Conservation (phyloP, 2,797 vertebrate species). For the Ibycter americanus region DNA sequence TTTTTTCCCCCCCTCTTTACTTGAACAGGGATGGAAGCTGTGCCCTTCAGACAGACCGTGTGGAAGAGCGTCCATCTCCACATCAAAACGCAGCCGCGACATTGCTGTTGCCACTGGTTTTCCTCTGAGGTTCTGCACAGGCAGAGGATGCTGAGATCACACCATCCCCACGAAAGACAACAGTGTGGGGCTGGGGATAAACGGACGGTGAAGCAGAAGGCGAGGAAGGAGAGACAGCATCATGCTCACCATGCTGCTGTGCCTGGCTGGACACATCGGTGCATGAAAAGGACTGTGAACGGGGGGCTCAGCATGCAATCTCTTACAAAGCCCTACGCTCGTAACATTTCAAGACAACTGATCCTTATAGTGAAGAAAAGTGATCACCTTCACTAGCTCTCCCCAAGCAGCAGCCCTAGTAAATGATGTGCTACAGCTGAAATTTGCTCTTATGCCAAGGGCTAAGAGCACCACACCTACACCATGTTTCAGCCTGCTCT, state of each 20-base stretch:
- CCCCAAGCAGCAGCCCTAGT: not conserved
- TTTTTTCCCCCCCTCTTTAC: not conserved
- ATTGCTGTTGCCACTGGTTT: not conserved
- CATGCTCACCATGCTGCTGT: not conserved
- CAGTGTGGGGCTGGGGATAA: not conserved
- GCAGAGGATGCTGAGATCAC: not conserved
- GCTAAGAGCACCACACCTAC: not conserved
- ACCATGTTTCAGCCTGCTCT: not conserved
- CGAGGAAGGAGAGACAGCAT: accelerated
- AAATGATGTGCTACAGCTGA: too few species aligned
- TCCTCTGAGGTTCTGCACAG: not conserved
- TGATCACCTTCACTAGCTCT: not conserved
- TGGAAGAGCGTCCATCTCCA: not conserved
- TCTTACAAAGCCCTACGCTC: too few species aligned
- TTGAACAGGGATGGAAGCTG: not conserved
- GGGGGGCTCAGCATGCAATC: accelerated
- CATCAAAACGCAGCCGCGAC: not conserved
- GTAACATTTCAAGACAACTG: not conserved
- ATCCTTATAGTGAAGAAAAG: not conserved
- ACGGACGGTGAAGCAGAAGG: not conserved
- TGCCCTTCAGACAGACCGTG: not conserved
- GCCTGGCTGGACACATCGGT: not conserved
- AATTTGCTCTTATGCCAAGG: not conserved
- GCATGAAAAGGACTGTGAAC: too few species aligned
- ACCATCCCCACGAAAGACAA: accelerated